Conservation (phyloP, 1,140 invertebrate species). For the Myzus persicae region DNA sequence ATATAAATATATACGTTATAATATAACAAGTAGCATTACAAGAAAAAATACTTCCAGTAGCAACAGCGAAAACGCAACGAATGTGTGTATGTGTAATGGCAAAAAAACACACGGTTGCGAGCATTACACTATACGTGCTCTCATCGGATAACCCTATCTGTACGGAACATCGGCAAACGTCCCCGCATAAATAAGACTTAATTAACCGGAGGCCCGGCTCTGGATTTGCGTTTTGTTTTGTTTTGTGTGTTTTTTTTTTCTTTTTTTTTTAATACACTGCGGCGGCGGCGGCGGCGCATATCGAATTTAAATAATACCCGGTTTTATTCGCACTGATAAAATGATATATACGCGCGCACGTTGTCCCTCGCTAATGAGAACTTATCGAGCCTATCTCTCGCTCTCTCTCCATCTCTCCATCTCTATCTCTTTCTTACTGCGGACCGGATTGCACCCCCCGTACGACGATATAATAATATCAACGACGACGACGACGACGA, state of each 20-base stretch:
- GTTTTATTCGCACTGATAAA: constrained; percentile 57
- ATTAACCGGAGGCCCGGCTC: constrained; percentile 47
- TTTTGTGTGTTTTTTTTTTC: constrained; percentile 26
- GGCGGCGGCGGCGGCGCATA: background rate
- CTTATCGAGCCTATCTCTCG: constrained; percentile 22
- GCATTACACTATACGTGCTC: background rate
- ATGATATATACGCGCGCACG: constrained; percentile 46
- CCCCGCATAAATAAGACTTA: constrained; percentile 58
- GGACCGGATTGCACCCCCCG: background rate
- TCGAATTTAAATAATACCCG: constrained; percentile 58
- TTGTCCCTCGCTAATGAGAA: constrained; percentile 55
- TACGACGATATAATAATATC: background rate
- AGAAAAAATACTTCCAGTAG: constrained; percentile 51
- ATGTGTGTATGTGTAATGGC: constrained; percentile 42
- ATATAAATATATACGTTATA: background rate
- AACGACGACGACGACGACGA: background rate
- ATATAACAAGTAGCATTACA: constrained; percentile 54
- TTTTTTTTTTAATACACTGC: background rate
- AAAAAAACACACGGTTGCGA: constrained; percentile 31
- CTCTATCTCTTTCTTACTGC: background rate
- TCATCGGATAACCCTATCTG: constrained; percentile 56
- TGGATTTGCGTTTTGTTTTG: background rate
- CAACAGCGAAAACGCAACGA: constrained; percentile 10
- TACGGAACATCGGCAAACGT: constrained; percentile 55
- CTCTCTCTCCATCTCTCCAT: background rate